Evolutionary conservation across 2,888 invertebrate genomes (phyloP), one percentile per base, ranked within the genome.

Genomic region (Subacronicta megacephala): DNA sequence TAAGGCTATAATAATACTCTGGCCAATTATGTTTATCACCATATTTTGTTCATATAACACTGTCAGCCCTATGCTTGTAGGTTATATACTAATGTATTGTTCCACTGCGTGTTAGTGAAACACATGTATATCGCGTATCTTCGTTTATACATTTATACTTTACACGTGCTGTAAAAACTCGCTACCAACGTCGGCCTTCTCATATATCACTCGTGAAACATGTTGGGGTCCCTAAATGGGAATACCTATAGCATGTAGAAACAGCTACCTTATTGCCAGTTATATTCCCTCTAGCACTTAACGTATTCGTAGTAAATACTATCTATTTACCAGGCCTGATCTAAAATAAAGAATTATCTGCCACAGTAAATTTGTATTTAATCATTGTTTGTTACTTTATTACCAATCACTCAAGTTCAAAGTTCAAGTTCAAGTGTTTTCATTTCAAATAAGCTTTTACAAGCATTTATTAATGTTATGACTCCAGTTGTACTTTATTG

Each of bases 131-230:
- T 18, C 16, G 16, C 40, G 35, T 31, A 49, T 23, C 43, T 56
- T 56, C 29, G 57, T 64, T 46, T 42, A 46, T 47, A 20, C 33
- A 23, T 47, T 42, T 17, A 10, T 18, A 15, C 7, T 57, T 49
- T 15, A 15, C 20, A 13, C 9, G 7, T 23, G 36, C 66, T 37
- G 44, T 62, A 59, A 42, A 42, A 59, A 37, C 29, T 65, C 16
- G 20, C 40, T 9, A 15, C 17, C 40, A 49, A 57, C 42, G 43
- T 31, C 31, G 47, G 40, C 37, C 31, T 44, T 33, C 43, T 31
- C 43, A 31, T 58, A 57, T 26, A 65, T 49, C 62, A 62, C 43
- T n/a, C 16, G 47, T 62, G 59, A 49, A 49, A 58, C 58, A 62
- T 49, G 35, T 49, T 23, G 16, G 65, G 42, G 43, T 57, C 29